These are phyloP conservation scores for Magallana gigas DNA, from an alignment of 1,140 invertebrate species.

Conservation along the genomic window DNA sequence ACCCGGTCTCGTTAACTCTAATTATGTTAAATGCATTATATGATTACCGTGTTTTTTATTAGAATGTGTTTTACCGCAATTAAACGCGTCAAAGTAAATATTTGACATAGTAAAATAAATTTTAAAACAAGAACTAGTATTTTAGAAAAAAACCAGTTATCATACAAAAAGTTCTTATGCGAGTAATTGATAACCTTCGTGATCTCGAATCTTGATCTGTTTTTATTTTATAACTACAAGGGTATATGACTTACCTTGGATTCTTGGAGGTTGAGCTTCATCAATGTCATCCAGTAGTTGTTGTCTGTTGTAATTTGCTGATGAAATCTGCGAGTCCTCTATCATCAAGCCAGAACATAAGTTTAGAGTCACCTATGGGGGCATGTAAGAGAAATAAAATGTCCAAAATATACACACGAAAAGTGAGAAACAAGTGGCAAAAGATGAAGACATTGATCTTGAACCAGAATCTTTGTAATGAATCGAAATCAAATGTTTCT, in stretches of 20 bases:
- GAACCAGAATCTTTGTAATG: neutral
- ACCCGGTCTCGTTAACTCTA: too few species aligned
- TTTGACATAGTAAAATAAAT: too few species aligned
- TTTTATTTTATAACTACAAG: neutral
- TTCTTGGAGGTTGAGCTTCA: slow-evolving; percentile 6
- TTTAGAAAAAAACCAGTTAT: too few species aligned
- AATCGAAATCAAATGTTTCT: neutral
- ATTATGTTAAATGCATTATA: too few species aligned
- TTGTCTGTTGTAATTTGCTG: neutral
- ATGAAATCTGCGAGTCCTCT: neutral
- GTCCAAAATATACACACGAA: neutral
- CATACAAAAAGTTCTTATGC: too few species aligned
- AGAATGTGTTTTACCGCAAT: too few species aligned
- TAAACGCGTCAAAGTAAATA: too few species aligned
- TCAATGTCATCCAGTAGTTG: slow-evolving; percentile 8
- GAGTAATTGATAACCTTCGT: too few species aligned
- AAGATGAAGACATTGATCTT: neutral
- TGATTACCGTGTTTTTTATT: too few species aligned
- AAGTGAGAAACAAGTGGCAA: neutral
- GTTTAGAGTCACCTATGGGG: neutral
- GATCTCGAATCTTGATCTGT: neutral
- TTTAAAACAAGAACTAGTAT: too few species aligned
- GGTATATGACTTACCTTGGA: neutral
- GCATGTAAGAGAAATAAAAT: neutral
- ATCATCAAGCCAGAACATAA: neutral